Base-by-base conservation (phyloP, 2,888 invertebrate genomes). In the Lampropteryx suffumata region DNA sequence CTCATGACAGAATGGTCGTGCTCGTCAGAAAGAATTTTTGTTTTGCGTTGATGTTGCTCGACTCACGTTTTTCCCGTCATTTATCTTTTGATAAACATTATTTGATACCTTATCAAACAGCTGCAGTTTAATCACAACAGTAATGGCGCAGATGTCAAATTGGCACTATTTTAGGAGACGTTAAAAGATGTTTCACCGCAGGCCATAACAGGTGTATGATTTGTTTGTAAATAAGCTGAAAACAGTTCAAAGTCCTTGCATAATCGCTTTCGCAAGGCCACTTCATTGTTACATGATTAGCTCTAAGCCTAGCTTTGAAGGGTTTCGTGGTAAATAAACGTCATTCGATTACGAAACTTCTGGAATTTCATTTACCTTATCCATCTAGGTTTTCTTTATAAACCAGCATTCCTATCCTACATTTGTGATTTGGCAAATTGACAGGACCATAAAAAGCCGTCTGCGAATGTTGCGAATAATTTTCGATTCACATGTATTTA, bases 391-490 rank as follows among this genome's bases (percentile, higher is more conserved):
- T 42, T 42, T 42, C 40, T n/a, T 30, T 11, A 33, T n/a, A n/a
- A n/a, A n/a, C 7, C 11, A 11, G 11, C 26, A 36, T 42, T 36
- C 30, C 41, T 11, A 11, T 39, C 21, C 32, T 36, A 32, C 11
- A 29, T 30, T 34, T 33, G 9, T 33, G 14, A 21, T 37, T 53
- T 53, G 53, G 53, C 48, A 48, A 48, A 41, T 41, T 53, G 48
- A 28, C 53, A 48, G 44, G 35, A 26, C 39, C 48, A 53, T 53
- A 48, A 53, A 53, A 53, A 53, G 35, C 32, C 48, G 53, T 53
- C 53, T 53, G 44, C 41, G 48, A 48, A 47, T 47, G 45, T 28
- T 46, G 33, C 26, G 33, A 14, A 11, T 13, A 42, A 28, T 37
- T 28, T 47, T 30, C 24, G 26, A 8, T 42, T 43, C 37, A 46